phyloP scores from a whole-genome alignment of 2,113 vertebrate genomes.

The Kryptolebias marmoratus region DNA sequence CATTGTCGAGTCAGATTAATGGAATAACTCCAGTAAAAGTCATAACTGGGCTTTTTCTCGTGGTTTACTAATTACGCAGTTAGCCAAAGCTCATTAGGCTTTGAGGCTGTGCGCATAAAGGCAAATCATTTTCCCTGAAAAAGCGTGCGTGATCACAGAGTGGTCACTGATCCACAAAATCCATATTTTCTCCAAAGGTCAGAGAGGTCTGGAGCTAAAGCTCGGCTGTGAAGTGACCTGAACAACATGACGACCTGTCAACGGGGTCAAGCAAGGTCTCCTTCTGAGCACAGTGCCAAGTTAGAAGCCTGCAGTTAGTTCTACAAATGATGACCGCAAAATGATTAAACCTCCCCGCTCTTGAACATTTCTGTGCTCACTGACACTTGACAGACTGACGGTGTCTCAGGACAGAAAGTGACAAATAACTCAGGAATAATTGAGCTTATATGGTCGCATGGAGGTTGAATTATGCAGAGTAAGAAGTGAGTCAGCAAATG shows the following conservation, averaged over 20 bases:
- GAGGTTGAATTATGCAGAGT: background rate
- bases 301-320: background rate
- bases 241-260: conserved; percentile 9
- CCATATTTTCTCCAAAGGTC: conserved; percentile 8
- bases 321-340: background rate
- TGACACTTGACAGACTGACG: background rate
- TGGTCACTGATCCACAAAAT: conserved; percentile 1
- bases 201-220: conserved; percentile 19
- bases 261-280: background rate
- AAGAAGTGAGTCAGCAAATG: background rate
- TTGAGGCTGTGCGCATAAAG: background rate
- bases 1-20: conserved; percentile 3
- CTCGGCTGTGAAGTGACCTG: conserved; percentile 36
- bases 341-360: background rate
- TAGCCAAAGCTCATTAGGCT: conserved; percentile 26
- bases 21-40: conserved; percentile 17
- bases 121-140: conserved; percentile 15
- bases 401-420: background rate
- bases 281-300: background rate
- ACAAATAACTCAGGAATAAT: background rate
- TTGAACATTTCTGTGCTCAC: conserved; percentile 2
- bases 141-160: background rate
- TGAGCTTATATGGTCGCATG: too few species aligned
- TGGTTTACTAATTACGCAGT: conserved; percentile 40
- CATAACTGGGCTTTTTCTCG: background rate